Base-by-base conservation (phyloP, 2,797 vertebrate genomes). In the Hyperoplus lanceolatus region DNA sequence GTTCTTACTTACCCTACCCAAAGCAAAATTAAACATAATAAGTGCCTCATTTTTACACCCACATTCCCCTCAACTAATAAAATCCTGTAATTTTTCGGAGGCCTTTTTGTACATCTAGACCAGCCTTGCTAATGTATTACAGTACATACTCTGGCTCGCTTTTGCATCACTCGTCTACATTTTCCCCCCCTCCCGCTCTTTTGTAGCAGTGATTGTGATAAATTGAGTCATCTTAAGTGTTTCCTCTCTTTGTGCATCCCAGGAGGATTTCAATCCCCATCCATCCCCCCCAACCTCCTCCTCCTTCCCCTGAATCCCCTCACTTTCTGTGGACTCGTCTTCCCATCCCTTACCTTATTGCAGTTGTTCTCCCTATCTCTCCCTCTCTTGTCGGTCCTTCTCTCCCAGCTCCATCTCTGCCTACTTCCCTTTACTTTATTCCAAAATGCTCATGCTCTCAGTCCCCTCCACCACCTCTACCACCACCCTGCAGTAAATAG, bases 201-300 rank as follows among this genome's bases (percentile, higher is more conserved):
- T 87, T 86, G 81, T 82, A 88, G 80, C 80, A 70, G 83, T 92
- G 92, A 94, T 94, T 89, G 90, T 94, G 91, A 92, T 92, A 89
- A 92, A 94, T 93, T 90, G 90, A 93, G 91, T 93, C 92, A 94
- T 94, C 89, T 91, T 91, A 92, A 92, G 91, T 92, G 88, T 93
- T 93, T 93, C 91, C 93, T 90, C 87, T 91, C 84, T 87, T 83
- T 84, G 80, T 88, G 86, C 65, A 71, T 93, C 93, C 88, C 79
- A 1, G 50, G 89, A 92, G 91, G 81, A 89, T 90, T 90, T 89
- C 83, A 86, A 70, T 80, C 90, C 85, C 81, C 70, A 78, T 82
- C 81, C 60, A 57, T 81, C 55, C 29, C 14, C 14, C 50, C 79
- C 38, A 42, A 51, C 51, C 43, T 43, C 59, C 45, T 4, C 18